Evolutionary conservation across 2,797 vertebrate genomes (phyloP).

Genomic region (Tapirus indicus): DNA sequence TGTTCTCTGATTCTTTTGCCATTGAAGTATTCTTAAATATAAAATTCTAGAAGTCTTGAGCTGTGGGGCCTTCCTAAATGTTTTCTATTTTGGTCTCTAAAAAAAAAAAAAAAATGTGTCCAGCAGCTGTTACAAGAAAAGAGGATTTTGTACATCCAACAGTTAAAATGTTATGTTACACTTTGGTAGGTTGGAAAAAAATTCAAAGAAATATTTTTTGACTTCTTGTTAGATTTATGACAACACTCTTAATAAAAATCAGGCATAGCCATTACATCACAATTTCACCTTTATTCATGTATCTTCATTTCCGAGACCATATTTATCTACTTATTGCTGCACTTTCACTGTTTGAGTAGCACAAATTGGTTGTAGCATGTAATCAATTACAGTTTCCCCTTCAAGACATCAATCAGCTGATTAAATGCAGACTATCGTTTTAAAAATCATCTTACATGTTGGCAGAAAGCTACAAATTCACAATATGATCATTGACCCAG

Average conservation of each 20-base stretch:
- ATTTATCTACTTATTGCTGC: slow-evolving; percentile 29
- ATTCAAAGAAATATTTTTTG: slow-evolving; percentile 3
- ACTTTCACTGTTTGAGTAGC: slow-evolving; percentile 30
- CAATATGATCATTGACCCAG: background rate
- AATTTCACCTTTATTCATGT: slow-evolving; percentile 63
- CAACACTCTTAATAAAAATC: slow-evolving; percentile 44
- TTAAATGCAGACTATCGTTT: background rate
- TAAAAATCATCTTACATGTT: background rate
- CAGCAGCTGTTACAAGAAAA: background rate
- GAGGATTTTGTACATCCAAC: background rate
- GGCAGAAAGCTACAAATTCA: background rate
- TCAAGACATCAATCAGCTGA: slow-evolving; percentile 51
- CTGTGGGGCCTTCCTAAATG: background rate
- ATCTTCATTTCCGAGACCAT: slow-evolving; percentile 62
- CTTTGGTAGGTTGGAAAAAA: background rate
- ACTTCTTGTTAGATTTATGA: slow-evolving; percentile 30
- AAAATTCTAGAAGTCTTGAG: slow-evolving; percentile 9
- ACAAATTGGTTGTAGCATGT: slow-evolving; percentile 29
- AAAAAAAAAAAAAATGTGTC: background rate
- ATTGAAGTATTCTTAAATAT: background rate
- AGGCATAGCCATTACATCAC: slow-evolving; percentile 26
- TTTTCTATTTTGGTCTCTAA: background rate
- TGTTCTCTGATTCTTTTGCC: background rate
- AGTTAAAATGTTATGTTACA: slow-evolving; percentile 9
- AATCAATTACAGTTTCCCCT: slow-evolving; percentile 57